Evolutionary conservation across 2,888 invertebrate genomes (phyloP).

Genomic region (Nasonovia ribisnigri): DNA sequence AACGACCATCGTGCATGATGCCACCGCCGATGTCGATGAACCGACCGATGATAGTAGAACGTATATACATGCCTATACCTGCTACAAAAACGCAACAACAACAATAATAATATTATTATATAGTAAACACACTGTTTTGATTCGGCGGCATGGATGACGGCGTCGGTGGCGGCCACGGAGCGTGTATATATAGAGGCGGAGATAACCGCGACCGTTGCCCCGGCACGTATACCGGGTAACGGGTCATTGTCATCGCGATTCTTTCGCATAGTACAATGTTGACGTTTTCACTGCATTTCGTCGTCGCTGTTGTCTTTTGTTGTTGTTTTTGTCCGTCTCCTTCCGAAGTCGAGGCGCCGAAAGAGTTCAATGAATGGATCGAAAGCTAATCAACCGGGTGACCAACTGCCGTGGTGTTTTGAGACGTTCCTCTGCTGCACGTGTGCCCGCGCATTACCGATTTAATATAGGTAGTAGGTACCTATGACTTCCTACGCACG

Average conservation of each 20-base stretch:
- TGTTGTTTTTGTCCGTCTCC: background rate
- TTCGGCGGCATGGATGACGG: background rate
- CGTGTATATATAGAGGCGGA: background rate
- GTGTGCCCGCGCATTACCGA: background rate
- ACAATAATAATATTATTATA: background rate
- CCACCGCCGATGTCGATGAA: slow-evolving; percentile 53
- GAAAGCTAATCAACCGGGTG: slow-evolving; percentile 47
- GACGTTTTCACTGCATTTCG: background rate
- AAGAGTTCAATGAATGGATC: slow-evolving; percentile 60
- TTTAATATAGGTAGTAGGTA: background rate
- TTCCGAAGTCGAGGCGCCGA: background rate
- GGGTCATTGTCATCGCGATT: background rate
- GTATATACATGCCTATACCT: background rate
- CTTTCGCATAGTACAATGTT: background rate
- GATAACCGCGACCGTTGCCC: slow-evolving; percentile 45
- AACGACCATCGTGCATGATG: slow-evolving; percentile 4
- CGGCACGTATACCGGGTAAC: background rate
- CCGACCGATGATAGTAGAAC: background rate
- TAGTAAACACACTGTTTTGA: background rate
- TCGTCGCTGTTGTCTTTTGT: background rate
- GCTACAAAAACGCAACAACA: background rate
- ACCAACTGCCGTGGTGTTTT: background rate
- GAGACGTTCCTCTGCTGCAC: background rate
- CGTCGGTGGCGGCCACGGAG: background rate
- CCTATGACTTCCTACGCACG: background rate